Conservation (phyloP, 1,140 invertebrate species). For the Orchesella cincta region DNA sequence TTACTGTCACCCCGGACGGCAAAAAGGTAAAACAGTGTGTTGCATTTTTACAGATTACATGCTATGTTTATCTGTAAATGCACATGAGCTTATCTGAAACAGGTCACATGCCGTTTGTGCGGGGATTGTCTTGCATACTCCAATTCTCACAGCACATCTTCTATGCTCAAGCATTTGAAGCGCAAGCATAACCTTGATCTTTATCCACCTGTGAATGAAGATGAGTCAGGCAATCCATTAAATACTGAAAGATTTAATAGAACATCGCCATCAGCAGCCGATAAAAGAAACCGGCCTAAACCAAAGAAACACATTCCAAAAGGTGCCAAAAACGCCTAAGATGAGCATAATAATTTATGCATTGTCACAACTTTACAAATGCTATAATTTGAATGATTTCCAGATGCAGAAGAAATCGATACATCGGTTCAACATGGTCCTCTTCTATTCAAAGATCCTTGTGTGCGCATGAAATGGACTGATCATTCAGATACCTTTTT, state of each 20-base stretch:
- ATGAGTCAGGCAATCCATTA: too few species aligned
- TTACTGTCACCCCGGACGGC: constrained; percentile 41
- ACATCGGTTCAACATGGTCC: constrained; percentile 42
- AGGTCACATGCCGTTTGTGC: constrained; percentile 41
- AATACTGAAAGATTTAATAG: too few species aligned
- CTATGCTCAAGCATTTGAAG: constrained; percentile 46
- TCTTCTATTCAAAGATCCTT: constrained; percentile 37
- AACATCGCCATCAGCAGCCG: not conserved
- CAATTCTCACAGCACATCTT: constrained; percentile 45
- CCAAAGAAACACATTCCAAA: not conserved
- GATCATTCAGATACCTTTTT: constrained; percentile 46
- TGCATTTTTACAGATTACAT: not conserved
- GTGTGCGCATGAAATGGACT: constrained; percentile 46
- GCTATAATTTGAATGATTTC: not conserved
- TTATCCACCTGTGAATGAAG: constrained; percentile 30
- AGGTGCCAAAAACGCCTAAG: not conserved
- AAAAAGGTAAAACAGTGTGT: constrained; percentile 37
- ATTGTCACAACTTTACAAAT: not conserved
- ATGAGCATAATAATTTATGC: not conserved
- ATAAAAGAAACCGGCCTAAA: not conserved
- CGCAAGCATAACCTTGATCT: constrained; percentile 40
- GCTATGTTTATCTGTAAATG: not conserved
- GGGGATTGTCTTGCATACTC: constrained; percentile 44
- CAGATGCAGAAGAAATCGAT: constrained; percentile 18
- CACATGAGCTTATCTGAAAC: too few species aligned